phyloP scores from a whole-genome alignment of 2,797 vertebrate genomes.

The Protonibea diacanthus region DNA sequence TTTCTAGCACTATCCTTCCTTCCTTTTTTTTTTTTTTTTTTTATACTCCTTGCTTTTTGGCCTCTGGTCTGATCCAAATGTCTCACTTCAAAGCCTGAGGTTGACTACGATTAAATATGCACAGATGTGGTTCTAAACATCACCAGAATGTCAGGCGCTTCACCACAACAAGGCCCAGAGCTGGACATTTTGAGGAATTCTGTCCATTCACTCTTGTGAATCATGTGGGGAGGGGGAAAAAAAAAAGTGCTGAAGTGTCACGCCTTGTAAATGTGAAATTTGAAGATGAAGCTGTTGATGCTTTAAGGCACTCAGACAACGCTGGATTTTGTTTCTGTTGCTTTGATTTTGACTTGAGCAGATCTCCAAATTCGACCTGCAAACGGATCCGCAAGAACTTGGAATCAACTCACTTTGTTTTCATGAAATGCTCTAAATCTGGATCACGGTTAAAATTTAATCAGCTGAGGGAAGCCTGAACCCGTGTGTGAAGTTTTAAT shows the following conservation, averaged over 20 bases:
- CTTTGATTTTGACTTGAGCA: background rate
- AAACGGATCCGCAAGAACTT: background rate
- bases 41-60: conserved; percentile 30
- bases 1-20: conserved; percentile 34
- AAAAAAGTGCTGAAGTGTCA: conserved; percentile 16
- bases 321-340: conserved; percentile 6
- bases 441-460: background rate
- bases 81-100: conserved; percentile 34
- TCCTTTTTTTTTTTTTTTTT: conserved; percentile 9
- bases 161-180: conserved; percentile 35
- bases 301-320: conserved; percentile 12
- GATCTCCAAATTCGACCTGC: background rate
- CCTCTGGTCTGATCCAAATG: conserved; percentile 55
- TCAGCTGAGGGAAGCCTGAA: background rate
- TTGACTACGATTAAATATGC: conserved; percentile 44
- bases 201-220: conserved; percentile 1
- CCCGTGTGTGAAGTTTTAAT: background rate
- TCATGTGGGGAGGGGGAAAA: background rate
- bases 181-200: conserved; percentile 17
- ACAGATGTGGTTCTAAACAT: conserved; percentile 49
- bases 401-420: background rate
- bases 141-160: conserved; percentile 48
- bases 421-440: background rate
- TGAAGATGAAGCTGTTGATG: conserved; percentile 1
- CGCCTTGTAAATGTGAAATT: conserved; percentile 21